Evolutionary conservation across 2,797 vertebrate species (phyloP), one percentile per base, ranked within the genome.

Genomic region (Philypnodon macrostomus): DNA sequence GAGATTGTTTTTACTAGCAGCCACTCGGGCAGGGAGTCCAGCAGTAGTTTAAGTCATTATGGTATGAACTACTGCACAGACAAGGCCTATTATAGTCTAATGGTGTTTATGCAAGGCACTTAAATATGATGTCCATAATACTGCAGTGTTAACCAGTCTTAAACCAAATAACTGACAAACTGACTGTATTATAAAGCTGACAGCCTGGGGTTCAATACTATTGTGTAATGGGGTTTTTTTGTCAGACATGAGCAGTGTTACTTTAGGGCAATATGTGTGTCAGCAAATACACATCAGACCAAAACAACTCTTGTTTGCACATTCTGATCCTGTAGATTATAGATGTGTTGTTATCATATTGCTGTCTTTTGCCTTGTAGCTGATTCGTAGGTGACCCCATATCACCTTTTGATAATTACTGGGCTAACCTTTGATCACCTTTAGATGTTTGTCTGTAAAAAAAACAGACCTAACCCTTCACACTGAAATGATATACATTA

Each of bases 381-480:
- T 35, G 31, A n/a, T 23, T 24, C 51, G n/a, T 19, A 36, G 63
- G 67, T 14, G 13, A 44, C 35, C 32, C 24, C n/a, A n/a, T 64
- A 45, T 62, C 55, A 38, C 39, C 27, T n/a, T n/a, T 36, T 46
- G 30, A 46, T 26, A 32, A 45, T 71, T 67, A 67, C 34, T 38
- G 9, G 0, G 2, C 37, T 10, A 41, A 47, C 73, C 73, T 76
- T 78, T 78, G 72, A 77, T 72, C 75, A 10, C 41, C 5, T 19
- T 3, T 18, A n/a, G 8, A 4, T 44, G 26, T 44, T 44, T 44
- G 30, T 44, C 26, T 18, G 9, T 29, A 7, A 8, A 8, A 16
- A 33, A 30, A 26, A 11, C 26, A 30, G 14, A 7, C 10, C 5
- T 30, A 7, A 29, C 26, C 26, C 17, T 15, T 30, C 8, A 44